Conservation (phyloP, 2,797 vertebrate species). For the Champsocephalus gunnari region DNA sequence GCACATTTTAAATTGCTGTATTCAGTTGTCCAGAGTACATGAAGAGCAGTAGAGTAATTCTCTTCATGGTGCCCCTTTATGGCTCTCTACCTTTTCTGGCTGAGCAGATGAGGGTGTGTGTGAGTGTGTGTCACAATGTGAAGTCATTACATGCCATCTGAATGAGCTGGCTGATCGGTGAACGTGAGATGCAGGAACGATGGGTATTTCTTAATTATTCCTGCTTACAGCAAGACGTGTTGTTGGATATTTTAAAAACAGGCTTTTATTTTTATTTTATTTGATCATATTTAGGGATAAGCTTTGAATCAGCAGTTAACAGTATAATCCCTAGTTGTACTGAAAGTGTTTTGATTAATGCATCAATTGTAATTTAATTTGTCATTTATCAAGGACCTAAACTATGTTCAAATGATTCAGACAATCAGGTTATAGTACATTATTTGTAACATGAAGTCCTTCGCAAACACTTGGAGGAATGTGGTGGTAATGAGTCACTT, state of each 20-base stretch:
- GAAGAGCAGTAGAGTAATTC: neutral
- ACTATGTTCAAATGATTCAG: neutral
- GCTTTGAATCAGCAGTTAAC: neutral
- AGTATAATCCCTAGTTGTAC: no score
- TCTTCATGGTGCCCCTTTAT: conserved; percentile 16
- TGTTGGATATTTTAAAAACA: neutral
- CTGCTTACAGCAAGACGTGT: conserved; percentile 12
- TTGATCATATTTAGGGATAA: neutral
- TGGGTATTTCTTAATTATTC: conserved; percentile 20
- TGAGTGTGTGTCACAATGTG: conserved; percentile 34
- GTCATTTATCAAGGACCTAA: neutral
- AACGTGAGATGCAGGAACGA: conserved; percentile 49
- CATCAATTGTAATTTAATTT: neutral
- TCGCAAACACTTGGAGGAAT: neutral
- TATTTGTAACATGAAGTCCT: neutral
- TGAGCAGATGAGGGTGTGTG: conserved; percentile 53
- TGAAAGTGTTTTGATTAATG: neutral
- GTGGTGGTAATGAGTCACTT: neutral
- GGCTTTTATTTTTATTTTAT: neutral
- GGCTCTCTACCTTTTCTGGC: conserved; percentile 44
- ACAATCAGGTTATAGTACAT: no score
- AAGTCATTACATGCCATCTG: conserved; percentile 55
- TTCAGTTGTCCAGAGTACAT: neutral
- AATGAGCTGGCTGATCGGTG: conserved; percentile 38
- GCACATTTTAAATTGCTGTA: neutral